phyloP scores from a whole-genome alignment of 2,888 invertebrate species.

The Pecten maximus region DNA sequence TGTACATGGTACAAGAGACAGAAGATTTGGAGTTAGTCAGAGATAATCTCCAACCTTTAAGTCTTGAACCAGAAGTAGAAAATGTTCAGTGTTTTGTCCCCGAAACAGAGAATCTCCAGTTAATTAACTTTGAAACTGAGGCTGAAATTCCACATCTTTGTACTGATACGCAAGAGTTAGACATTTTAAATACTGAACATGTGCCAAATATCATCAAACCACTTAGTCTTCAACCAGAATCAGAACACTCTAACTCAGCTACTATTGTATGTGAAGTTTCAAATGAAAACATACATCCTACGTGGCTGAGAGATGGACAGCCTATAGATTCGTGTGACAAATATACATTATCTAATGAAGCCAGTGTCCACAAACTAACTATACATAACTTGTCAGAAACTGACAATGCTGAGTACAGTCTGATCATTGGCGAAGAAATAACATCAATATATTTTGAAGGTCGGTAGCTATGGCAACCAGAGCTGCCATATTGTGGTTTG shows the following conservation, averaged over 20 bases:
- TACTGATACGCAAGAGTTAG: not conserved
- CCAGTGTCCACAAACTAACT: slow-evolving; percentile 70
- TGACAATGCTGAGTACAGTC: slow-evolving; percentile 73
- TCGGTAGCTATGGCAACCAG: slow-evolving; percentile 56
- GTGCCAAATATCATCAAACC: not conserved
- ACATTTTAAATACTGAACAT: not conserved
- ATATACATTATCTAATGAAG: slow-evolving; percentile 69
- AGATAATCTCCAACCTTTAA: not conserved
- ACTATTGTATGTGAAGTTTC: slow-evolving; percentile 89
- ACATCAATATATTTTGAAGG: slow-evolving; percentile 70
- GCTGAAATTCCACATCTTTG: not conserved
- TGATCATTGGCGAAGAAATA: slow-evolving; percentile 66
- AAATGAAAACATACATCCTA: slow-evolving; percentile 89
- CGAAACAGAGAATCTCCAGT: not conserved
- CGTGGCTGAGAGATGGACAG: slow-evolving; percentile 87
- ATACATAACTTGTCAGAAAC: slow-evolving; percentile 66
- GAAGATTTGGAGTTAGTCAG: not conserved
- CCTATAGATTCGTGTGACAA: slow-evolving; percentile 64
- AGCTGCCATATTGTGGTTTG: not conserved
- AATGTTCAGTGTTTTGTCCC: not conserved
- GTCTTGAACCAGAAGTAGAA: not conserved
- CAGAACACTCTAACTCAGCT: slow-evolving; percentile 56
- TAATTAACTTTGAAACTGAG: not conserved
- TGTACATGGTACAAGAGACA: not conserved
- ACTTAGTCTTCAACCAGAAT: not conserved